Conservation (phyloP, 2,888 invertebrate genomes). For the Gymnoscelis rufifasciata region DNA sequence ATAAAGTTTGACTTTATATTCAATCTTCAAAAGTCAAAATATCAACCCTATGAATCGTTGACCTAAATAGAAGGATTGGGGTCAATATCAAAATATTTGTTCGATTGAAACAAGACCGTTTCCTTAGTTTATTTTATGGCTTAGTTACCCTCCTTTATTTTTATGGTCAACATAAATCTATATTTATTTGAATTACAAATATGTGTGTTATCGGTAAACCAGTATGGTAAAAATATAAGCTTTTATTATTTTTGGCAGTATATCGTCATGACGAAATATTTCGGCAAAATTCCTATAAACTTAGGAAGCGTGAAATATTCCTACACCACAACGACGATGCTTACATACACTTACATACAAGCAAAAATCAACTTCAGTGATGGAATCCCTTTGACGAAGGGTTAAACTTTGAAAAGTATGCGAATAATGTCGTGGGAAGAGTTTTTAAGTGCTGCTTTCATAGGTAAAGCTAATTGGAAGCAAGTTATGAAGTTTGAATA, state of each 20-base stretch:
- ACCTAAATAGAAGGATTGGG: slow-evolving; percentile 8
- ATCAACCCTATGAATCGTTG: not conserved
- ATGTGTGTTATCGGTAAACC: not conserved
- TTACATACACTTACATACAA: too few relatives aligned
- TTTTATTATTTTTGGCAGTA: too few relatives aligned
- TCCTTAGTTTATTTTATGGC: slow-evolving; percentile 1
- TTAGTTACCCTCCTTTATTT: slow-evolving; percentile 1
- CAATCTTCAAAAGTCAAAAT: too few relatives aligned
- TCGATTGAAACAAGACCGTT: not conserved
- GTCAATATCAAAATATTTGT: slow-evolving; percentile 11
- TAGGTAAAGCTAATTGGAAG: too few relatives aligned
- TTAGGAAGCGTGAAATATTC: not conserved
- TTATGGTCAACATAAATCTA: not conserved
- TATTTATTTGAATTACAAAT: not conserved
- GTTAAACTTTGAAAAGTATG: slow-evolving; percentile 36
- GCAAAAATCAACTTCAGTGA: slow-evolving; percentile 22
- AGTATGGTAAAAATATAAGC: too few relatives aligned
- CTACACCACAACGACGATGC: not conserved
- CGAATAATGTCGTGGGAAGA: slow-evolving; percentile 12
- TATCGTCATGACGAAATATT: too few relatives aligned
- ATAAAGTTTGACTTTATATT: too few relatives aligned
- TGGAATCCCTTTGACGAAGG: slow-evolving; percentile 41
- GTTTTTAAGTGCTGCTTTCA: not conserved
- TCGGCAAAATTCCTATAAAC: too few relatives aligned
- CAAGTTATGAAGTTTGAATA: too few relatives aligned